A percentile compares a stretch with the other conserved stretches of the same genome.
phyloP scores from a whole-genome alignment of 2,797 vertebrate species.

The Champsocephalus gunnari region DNA sequence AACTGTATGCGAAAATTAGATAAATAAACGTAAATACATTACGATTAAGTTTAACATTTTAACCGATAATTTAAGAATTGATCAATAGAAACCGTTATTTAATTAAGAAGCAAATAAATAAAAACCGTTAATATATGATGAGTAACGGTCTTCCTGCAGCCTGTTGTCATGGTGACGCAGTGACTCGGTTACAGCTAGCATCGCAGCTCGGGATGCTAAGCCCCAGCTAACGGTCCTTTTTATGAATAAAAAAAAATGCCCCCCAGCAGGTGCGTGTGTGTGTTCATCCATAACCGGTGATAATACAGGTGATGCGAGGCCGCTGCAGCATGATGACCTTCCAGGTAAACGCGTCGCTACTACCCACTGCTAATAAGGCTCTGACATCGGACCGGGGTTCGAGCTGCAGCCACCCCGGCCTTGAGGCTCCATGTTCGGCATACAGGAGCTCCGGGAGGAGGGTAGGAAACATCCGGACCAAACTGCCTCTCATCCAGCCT shows the following conservation, averaged over 20 bases:
- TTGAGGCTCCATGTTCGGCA: conserved; percentile 27
- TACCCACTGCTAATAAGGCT: conserved; percentile 41
- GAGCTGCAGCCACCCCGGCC: conserved; percentile 55
- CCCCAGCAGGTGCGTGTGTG: no score
- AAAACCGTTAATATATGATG: no score
- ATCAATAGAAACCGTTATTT: no score
- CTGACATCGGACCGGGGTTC: conserved; percentile 39
- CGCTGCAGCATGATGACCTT: conserved; percentile 62
- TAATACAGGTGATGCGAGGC: not conserved
- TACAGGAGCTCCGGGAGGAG: conserved; percentile 53
- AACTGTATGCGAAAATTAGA: no score
- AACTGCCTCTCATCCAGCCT: conserved; percentile 46
- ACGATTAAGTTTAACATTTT: no score
- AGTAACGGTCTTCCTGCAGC: conserved; percentile 1
- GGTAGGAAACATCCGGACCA: conserved; percentile 33
- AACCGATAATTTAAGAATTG: no score
- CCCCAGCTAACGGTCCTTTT: not conserved
- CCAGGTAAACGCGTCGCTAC: conserved; percentile 49
- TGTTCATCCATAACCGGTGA: not conserved
- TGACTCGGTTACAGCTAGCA: conserved; percentile 47
- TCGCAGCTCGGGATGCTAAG: conserved; percentile 15
- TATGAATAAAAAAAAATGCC: not conserved
- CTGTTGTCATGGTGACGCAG: conserved; percentile 69
- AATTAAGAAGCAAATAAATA: no score
- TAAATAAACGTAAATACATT: no score